These are phyloP conservation scores for Hormaphis cornu DNA, from an alignment of 1,140 invertebrate genomes.

Conservation along the genomic window DNA sequence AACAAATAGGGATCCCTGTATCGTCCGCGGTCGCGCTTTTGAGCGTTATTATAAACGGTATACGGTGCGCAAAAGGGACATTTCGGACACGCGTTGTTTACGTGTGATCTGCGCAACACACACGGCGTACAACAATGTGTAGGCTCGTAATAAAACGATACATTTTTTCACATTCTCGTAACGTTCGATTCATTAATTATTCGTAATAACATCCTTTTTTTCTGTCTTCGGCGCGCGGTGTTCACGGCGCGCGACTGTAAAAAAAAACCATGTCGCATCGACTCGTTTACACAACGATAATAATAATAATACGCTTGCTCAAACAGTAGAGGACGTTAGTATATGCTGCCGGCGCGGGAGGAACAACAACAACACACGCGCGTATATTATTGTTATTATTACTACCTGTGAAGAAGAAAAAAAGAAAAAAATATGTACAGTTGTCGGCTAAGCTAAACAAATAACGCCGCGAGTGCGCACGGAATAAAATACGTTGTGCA, in stretches of 20 bases:
- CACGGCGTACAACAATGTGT: no score
- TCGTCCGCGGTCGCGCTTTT: neutral
- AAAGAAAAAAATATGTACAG: conserved; percentile 17
- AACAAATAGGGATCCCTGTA: neutral
- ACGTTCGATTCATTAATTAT: no score
- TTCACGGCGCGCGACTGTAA: neutral
- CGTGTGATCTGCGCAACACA: no score
- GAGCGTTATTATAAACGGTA: neutral
- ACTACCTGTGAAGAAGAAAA: no score
- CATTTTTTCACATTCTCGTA: no score
- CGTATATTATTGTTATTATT: no score
- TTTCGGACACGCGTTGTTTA: neutral
- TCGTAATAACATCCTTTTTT: no score
- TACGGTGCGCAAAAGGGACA: no score
- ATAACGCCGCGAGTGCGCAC: neutral
- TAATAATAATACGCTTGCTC: neutral
- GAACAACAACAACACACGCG: no score
- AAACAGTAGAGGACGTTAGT: no score
- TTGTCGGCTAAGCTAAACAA: conserved; percentile 30
- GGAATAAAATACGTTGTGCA: neutral
- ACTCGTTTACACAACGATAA: conserved; percentile 7
- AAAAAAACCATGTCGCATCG: neutral
- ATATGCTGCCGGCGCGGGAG: neutral
- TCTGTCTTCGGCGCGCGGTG: no score
- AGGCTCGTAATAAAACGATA: no score